Base-by-base conservation (phyloP, 35 echinoderm and acorn worm genomes). In the Stichopus chloronotus region DNA sequence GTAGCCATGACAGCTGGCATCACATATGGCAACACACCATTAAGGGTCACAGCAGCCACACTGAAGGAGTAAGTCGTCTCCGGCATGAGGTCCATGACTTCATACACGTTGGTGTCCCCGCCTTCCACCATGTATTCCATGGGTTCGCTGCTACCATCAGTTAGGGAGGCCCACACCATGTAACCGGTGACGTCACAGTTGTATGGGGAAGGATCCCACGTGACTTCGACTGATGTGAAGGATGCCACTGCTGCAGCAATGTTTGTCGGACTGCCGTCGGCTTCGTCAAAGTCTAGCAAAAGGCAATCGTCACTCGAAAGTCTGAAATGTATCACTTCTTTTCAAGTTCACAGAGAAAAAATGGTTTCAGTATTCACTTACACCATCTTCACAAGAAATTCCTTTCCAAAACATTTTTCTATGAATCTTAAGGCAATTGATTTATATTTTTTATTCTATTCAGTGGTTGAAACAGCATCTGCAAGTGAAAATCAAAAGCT, bases 181-280 rank as follows among this genome's bases (percentile, higher is more conserved):
- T 98, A 96, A 52, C 95, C 97, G 54, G 60, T 86, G 86, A 98
- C 92, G 23, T 98, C 97, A 90, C 97, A 98, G 92, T 96, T 95
- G 81, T 92, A 95, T 12, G 76, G 11, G 0, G 97, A 96, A 4
- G 95, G 91, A 2, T 16, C 14, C 97, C 97, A 98, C 20, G 58
- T 96, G 9, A 98, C 81, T 17, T 91, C 79, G 5, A 95, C 83
- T 8, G 95, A 92, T 14, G 91, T 90, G 17, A 30, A 88, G 4
- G 90, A 90, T 53, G 83, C 76, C 21, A 77, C 84, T 11, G 84
- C 84, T 21, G 83, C 90, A 12, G n/a, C 63, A 19, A 97, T 91
- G 13, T 90, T 69, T 19, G 54, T 30, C 14, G 95, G 95, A 55
- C 90, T 79, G 10, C 76, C 91, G 53, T 94, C 95, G 20, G 82